A percentile compares a stretch with the other conserved stretches of the same genome.
Conservation (phyloP, 2,113 vertebrate species). For the Rhipidura dahli region DNA sequence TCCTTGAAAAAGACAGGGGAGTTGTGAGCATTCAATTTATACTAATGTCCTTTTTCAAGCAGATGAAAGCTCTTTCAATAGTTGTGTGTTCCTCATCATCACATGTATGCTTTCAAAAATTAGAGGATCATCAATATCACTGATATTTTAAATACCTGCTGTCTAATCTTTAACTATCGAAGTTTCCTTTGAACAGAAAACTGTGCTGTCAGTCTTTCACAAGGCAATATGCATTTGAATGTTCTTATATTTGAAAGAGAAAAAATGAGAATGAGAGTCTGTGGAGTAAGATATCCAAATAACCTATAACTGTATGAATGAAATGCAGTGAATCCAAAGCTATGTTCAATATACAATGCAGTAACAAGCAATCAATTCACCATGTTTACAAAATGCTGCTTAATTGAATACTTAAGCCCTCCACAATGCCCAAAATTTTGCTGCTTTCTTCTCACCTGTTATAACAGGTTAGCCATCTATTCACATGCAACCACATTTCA, state of each 20-base stretch:
- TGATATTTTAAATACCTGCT: not conserved
- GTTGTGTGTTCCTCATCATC: not conserved
- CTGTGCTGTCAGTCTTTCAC: not conserved
- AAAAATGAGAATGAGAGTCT: not conserved
- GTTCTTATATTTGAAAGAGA: not conserved
- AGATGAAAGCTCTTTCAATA: not conserved
- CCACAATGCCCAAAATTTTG: not conserved
- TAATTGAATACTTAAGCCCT: not conserved
- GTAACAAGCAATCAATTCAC: not conserved
- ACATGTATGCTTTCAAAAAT: not conserved
- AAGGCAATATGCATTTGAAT: not conserved
- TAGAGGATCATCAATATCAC: not conserved
- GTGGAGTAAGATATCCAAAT: not conserved
- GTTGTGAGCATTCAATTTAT: not conserved
- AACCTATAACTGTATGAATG: not conserved
- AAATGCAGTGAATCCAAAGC: not conserved
- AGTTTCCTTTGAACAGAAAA: not conserved
- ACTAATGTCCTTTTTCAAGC: not conserved
- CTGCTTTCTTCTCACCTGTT: not conserved
- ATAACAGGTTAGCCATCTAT: not conserved
- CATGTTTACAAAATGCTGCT: not conserved
- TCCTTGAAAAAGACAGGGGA: not conserved
- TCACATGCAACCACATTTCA: not conserved
- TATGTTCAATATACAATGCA: not conserved
- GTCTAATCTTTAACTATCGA: not conserved